Conservation (phyloP, 2,888 invertebrate genomes). For the Xestia xanthographa region DNA sequence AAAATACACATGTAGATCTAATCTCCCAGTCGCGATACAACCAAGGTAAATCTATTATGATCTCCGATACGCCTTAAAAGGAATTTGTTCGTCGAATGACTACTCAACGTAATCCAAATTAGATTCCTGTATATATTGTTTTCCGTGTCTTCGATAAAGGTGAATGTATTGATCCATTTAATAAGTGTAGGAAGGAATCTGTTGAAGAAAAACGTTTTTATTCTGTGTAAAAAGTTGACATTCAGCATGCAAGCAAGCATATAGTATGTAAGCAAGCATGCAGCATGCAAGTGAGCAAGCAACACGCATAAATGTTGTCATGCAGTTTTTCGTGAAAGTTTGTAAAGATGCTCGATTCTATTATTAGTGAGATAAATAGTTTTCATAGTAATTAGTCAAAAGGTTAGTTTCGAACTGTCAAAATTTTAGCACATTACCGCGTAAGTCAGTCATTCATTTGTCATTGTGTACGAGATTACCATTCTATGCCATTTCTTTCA, state of each 20-base stretch:
- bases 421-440: too few relatives aligned
- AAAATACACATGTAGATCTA: conserved; percentile 26
- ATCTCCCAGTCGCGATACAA: conserved; percentile 28
- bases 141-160: conserved; percentile 23
- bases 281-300: too few relatives aligned
- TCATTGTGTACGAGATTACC: too few relatives aligned
- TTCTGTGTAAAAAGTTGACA: not conserved
- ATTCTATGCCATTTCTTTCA: too few relatives aligned
- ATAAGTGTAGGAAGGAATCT: not conserved
- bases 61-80: conserved; percentile 23
- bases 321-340: not conserved
- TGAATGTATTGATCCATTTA: conserved; percentile 18
- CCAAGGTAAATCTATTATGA: conserved; percentile 38
- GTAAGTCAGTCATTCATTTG: too few relatives aligned
- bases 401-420: too few relatives aligned
- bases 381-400: too few relatives aligned
- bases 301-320: not conserved
- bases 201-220: not conserved
- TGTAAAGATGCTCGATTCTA: not conserved
- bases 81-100: conserved; percentile 23
- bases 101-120: conserved; percentile 46
- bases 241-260: too few relatives aligned
- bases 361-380: not conserved
- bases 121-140: conserved; percentile 56
- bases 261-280: too few relatives aligned